These are phyloP conservation scores for Anguilla pacifica DNA, from an alignment of 2,797 vertebrate genomes.

Conservation along the genomic window DNA sequence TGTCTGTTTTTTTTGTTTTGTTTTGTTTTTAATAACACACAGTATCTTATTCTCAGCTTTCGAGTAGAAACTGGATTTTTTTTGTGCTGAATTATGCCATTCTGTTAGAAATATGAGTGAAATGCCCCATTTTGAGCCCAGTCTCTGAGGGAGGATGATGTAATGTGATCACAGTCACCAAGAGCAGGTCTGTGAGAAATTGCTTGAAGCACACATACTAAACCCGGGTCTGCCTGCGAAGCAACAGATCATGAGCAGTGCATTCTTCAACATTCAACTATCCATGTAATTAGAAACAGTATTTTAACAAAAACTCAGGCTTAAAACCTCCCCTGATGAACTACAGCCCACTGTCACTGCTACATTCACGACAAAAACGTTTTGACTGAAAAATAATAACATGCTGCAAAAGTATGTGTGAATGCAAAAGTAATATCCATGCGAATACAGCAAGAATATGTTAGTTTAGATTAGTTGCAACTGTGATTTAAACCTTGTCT, in stretches of 20 bases:
- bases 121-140: not conserved
- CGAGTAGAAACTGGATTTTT: not conserved
- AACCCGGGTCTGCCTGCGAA: not conserved
- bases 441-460: too few species aligned
- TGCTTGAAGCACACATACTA: not conserved
- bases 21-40: not conserved
- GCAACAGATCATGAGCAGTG: not conserved
- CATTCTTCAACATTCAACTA: not conserved
- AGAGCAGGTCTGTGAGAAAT: not conserved
- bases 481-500: too few species aligned
- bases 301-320: not conserved
- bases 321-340: not conserved
- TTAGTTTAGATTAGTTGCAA: too few species aligned
- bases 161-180: not conserved
- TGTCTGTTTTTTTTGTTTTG: too few species aligned
- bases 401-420: too few species aligned
- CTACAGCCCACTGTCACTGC: not conserved
- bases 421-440: too few species aligned
- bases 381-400: too few species aligned
- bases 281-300: not conserved
- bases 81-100: not conserved
- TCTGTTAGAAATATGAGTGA: not conserved
- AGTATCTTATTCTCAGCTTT: not conserved
- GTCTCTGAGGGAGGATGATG: not conserved
- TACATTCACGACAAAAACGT: not conserved